These are phyloP conservation scores for Scaptomyza reducta DNA, from an alignment of 2,888 invertebrate genomes.

Conservation along the genomic window DNA sequence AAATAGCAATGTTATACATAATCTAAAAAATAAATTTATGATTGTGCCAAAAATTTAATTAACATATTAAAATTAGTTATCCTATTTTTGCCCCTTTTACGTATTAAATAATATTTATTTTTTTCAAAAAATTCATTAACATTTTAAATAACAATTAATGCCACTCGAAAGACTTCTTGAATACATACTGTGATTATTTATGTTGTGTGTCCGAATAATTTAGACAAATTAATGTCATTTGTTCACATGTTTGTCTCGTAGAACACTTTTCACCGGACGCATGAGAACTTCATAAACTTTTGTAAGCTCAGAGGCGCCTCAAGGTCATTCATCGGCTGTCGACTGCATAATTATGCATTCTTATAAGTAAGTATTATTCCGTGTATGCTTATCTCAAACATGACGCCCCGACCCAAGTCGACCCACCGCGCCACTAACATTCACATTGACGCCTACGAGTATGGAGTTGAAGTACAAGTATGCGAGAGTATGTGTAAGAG, in stretches of 20 bases:
- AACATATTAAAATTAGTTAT: neutral
- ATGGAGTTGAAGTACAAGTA: constrained; percentile 11
- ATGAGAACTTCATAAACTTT: constrained; percentile 46
- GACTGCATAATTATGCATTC: constrained; percentile 68
- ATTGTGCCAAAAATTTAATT: neutral
- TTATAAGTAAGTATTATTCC: constrained; percentile 50
- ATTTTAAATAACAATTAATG: neutral
- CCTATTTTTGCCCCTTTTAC: too few species aligned
- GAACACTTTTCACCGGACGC: constrained; percentile 11
- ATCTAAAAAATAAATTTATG: too few species aligned
- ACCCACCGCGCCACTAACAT: constrained; percentile 35
- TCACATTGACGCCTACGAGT: constrained; percentile 41
- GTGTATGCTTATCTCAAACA: constrained; percentile 57
- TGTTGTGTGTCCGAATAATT: neutral
- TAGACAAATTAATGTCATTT: constrained; percentile 8
- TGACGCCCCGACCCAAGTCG: neutral
- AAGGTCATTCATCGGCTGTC: constrained; percentile 58
- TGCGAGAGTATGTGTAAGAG: constrained; percentile 2
- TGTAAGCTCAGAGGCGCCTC: constrained; percentile 38
- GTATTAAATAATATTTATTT: too few species aligned
- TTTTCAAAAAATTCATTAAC: neutral
- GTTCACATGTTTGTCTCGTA: neutral
- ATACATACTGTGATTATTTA: too few species aligned
- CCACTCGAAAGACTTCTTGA: too few species aligned
- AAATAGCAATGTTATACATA: too few species aligned